Conservation (phyloP, 2,797 vertebrate species). For the Zalophus californianus region DNA sequence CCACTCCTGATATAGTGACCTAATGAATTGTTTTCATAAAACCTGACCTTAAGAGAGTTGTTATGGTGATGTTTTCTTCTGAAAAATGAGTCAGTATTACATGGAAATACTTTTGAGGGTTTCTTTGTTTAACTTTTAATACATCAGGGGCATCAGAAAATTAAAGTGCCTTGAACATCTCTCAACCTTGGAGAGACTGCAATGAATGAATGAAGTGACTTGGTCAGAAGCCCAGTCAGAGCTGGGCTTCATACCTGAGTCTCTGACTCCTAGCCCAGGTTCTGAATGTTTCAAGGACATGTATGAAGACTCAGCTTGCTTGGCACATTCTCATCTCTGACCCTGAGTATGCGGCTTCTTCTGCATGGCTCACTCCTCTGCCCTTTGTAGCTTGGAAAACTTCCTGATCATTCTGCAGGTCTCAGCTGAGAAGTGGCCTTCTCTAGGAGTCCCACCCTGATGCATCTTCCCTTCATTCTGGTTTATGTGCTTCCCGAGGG, state of each 20-base stretch:
- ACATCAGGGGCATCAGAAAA: neutral
- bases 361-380: neutral
- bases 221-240: neutral
- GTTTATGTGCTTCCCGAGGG: neutral
- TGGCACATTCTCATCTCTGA: neutral
- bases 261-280: neutral
- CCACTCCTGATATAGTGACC: neutral
- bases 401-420: neutral
- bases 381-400: neutral
- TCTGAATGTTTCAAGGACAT: rapidly evolving
- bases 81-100: neutral
- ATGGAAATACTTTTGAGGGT: neutral
- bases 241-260: rapidly evolving
- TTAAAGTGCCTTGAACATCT: neutral
- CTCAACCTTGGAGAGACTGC: neutral
- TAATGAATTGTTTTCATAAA: conserved; percentile 14
- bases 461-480: neutral
- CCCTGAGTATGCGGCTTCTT: neutral
- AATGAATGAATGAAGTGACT: neutral
- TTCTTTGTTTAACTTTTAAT: neutral
- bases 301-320: neutral
- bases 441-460: neutral
- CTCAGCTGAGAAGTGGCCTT: neutral
- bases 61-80: neutral
- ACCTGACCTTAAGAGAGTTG: neutral